Percentiles rank a stretch among this genome's conserved stretches.
Conservation (phyloP, 2,113 vertebrate species). For the Regulus satrapa region DNA sequence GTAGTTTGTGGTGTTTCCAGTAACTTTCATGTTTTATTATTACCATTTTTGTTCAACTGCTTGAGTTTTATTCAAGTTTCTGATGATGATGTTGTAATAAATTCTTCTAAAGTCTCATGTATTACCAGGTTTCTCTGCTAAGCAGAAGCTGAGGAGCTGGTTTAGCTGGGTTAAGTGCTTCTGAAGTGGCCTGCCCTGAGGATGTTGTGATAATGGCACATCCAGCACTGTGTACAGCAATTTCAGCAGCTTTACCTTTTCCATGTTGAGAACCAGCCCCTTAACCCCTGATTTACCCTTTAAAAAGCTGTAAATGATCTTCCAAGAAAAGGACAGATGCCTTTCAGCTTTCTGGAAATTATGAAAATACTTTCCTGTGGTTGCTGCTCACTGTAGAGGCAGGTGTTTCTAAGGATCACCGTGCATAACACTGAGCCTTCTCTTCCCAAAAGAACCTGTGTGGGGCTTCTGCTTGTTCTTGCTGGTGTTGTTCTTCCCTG, state of each 20-base stretch:
- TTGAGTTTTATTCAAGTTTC: background rate
- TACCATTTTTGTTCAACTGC: no score
- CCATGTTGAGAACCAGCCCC: background rate
- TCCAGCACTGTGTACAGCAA: accelerated
- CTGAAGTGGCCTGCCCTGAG: background rate
- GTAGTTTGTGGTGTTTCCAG: background rate
- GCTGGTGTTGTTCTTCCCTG: background rate
- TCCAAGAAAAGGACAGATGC: background rate
- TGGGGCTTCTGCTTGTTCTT: background rate
- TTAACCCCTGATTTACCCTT: background rate
- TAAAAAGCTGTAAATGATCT: background rate
- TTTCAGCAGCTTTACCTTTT: background rate
- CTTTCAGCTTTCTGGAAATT: background rate
- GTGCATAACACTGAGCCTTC: background rate
- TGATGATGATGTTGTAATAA: background rate
- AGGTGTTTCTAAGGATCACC: background rate
- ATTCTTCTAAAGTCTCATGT: background rate
- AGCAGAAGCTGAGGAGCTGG: background rate
- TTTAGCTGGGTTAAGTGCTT: background rate
- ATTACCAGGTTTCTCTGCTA: background rate
- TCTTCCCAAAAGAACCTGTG: background rate
- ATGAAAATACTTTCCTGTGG: background rate
- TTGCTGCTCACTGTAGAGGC: background rate
- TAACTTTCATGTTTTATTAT: background rate
- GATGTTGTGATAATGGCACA: background rate